A percentile compares a stretch with the other conserved stretches of the same genome.
These are phyloP conservation scores for Anser cygnoides DNA, from an alignment of 2,113 vertebrate genomes.

Conservation along the genomic window DNA sequence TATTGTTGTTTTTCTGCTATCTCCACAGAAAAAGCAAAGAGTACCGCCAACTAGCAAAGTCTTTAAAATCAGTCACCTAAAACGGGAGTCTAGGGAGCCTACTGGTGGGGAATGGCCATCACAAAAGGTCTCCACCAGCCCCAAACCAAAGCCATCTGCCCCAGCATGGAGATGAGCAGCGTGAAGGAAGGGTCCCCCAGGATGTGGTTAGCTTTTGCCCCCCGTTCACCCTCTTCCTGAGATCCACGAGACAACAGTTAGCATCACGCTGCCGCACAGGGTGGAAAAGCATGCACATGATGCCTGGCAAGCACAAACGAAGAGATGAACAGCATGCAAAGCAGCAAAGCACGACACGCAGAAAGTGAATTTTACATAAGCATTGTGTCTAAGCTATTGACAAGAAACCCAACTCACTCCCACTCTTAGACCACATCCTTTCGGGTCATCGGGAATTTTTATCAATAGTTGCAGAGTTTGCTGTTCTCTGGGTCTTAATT, in stretches of 20 bases:
- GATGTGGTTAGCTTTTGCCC: not conserved
- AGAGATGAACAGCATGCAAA: not conserved
- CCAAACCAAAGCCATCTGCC: not conserved
- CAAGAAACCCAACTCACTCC: not conserved
- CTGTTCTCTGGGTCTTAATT: not conserved
- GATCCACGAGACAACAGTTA: not conserved
- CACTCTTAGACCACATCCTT: not conserved
- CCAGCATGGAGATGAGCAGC: not conserved
- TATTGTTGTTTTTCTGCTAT: not conserved
- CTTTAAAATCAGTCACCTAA: not conserved
- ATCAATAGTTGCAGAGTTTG: not conserved
- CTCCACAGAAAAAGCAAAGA: not conserved
- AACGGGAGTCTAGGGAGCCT: not conserved
- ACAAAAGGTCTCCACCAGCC: not conserved
- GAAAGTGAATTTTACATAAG: not conserved
- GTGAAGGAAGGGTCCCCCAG: not conserved
- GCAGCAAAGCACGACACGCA: not conserved
- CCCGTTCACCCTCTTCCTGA: no score
- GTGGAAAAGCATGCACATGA: not conserved
- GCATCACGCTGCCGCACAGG: not conserved
- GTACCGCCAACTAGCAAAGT: not conserved
- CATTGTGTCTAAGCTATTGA: not conserved
- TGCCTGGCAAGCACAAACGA: rapidly evolving
- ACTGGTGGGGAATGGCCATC: not conserved
- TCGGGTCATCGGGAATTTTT: not conserved